Evolutionary conservation across 2,888 invertebrate genomes (phyloP).

Genomic region (Trisateles emortualis): DNA sequence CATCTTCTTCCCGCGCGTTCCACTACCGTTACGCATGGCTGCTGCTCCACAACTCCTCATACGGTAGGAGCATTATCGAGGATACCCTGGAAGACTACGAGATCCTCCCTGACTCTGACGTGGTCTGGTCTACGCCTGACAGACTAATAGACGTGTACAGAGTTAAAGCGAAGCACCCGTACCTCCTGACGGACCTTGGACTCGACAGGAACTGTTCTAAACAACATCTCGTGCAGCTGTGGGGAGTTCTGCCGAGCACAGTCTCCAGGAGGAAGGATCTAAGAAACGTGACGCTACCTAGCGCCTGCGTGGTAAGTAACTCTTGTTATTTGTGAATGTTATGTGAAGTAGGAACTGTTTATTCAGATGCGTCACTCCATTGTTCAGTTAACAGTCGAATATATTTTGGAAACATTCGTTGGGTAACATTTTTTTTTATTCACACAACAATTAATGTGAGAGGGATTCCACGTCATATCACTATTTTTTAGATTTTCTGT

Average conservation of each 20-base stretch:
- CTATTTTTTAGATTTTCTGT: no score
- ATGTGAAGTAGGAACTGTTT: background rate
- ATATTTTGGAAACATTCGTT: no score
- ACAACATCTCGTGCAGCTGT: constrained; percentile 47
- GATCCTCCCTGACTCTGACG: constrained; percentile 73
- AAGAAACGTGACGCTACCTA: constrained; percentile 57
- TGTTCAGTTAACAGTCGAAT: no score
- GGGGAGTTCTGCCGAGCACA: constrained; percentile 55
- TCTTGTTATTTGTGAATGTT: background rate
- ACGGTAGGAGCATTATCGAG: constrained; percentile 48
- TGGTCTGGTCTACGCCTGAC: constrained; percentile 60
- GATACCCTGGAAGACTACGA: constrained; percentile 43
- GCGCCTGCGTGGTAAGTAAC: constrained; percentile 65
- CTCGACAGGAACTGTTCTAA: constrained; percentile 34
- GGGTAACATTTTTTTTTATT: no score
- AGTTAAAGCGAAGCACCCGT: constrained; percentile 52
- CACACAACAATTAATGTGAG: no score
- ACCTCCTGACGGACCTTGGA: constrained; percentile 48
- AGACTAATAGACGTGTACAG: constrained; percentile 65
- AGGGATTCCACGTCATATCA: no score
- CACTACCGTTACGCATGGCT: constrained; percentile 72
- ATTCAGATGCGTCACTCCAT: background rate
- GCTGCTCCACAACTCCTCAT: constrained; percentile 54
- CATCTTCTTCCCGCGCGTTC: constrained; percentile 67
- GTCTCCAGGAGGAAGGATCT: constrained; percentile 66